These are phyloP conservation scores for Caranx melampygus DNA, from an alignment of 2,113 vertebrate species.

Conservation along the genomic window DNA sequence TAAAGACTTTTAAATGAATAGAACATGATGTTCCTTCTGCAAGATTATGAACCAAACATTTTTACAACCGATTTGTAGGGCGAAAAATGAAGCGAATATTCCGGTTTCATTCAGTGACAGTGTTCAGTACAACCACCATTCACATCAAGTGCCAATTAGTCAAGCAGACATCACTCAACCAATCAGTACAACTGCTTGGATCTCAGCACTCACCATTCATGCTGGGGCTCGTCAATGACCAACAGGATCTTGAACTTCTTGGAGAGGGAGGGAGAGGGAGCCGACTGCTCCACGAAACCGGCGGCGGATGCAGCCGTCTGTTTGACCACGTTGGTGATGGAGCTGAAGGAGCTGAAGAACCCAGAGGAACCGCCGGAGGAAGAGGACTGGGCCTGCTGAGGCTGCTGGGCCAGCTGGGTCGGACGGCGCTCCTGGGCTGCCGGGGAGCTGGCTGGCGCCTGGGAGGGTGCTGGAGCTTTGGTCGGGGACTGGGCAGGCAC, in stretches of 20 bases:
- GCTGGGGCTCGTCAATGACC: constrained; percentile 93
- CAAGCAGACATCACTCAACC: constrained; percentile 34
- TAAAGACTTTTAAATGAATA: constrained; percentile 11
- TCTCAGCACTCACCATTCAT: constrained; percentile 90
- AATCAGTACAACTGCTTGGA: constrained; percentile 29
- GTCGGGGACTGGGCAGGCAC: constrained; percentile 76
- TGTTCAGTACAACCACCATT: neutral
- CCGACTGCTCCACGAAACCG: constrained; percentile 88
- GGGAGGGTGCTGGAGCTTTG: constrained; percentile 56
- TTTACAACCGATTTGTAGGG: neutral
- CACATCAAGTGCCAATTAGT: constrained; percentile 23
- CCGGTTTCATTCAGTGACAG: neutral
- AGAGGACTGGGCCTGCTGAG: constrained; percentile 72
- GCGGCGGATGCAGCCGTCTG: constrained; percentile 90
- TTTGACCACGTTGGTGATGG: constrained; percentile 95
- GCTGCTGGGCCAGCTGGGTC: constrained; percentile 64
- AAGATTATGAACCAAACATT: constrained; percentile 37
- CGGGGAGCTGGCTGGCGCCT: constrained; percentile 68
- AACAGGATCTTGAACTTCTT: constrained; percentile 94
- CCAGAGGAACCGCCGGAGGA: constrained; percentile 78
- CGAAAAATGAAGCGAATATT: constrained; percentile 9
- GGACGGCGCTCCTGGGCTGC: constrained; percentile 66
- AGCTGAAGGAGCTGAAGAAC: constrained; percentile 92
- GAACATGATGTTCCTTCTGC: constrained; percentile 36
- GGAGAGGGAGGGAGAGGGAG: constrained; percentile 69